Conservation (phyloP, 2,888 invertebrate genomes). For the Branchinecta sandiegonensis region DNA sequence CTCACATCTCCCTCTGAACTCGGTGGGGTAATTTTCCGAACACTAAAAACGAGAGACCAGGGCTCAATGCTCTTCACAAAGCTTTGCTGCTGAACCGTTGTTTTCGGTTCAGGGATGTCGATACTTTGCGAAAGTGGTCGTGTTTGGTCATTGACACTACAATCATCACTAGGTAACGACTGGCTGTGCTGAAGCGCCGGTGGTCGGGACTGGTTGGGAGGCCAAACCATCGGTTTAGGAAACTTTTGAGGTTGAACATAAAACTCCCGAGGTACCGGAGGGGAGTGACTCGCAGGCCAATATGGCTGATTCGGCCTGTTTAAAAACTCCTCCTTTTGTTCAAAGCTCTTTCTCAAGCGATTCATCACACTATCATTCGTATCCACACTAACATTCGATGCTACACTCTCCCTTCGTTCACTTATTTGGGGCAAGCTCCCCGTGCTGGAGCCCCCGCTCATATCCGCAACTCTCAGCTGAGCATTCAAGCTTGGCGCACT, state of each 20-base stretch:
- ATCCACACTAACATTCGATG: conserved; percentile 32
- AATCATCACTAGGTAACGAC: neutral
- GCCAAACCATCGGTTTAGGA: conserved; percentile 51
- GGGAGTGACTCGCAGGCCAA: conserved; percentile 41
- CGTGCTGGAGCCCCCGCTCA: conserved; percentile 24
- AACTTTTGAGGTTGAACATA: conserved; percentile 64
- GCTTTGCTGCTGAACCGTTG: neutral
- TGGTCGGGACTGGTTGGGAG: conserved; percentile 38
- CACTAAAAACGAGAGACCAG: conserved; percentile 22
- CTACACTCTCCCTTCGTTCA: conserved; percentile 18
- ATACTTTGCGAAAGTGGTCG: neutral
- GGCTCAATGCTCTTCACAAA: conserved; percentile 19
- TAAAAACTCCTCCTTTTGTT: conserved; percentile 78
- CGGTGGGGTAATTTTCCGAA: conserved; percentile 23
- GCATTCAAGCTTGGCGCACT: conserved; percentile 19
- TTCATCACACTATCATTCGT: conserved; percentile 32
- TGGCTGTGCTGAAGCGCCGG: conserved; percentile 7
- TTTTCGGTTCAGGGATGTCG: conserved; percentile 2
- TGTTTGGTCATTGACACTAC: neutral
- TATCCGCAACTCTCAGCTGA: conserved; percentile 19
- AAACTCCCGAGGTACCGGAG: conserved; percentile 43
- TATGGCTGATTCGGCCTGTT: conserved; percentile 51
- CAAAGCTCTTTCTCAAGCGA: conserved; percentile 57
- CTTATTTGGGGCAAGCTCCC: conserved; percentile 24
- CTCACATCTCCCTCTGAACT: conserved; percentile 8